phyloP scores from a whole-genome alignment of 1,140 invertebrate species.

The Drosophila equinoxialis region DNA sequence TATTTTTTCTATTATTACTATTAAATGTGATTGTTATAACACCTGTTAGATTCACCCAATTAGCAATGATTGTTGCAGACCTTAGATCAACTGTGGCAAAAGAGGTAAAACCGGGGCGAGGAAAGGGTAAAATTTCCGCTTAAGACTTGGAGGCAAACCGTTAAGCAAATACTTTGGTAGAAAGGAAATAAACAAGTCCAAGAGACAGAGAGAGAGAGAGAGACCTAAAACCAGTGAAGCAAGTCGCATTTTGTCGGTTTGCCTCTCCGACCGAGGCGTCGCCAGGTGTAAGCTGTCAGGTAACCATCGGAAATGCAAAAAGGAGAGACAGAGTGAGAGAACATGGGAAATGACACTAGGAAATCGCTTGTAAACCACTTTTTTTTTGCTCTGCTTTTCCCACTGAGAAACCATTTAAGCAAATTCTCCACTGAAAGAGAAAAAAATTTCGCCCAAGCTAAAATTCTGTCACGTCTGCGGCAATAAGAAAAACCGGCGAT shows the following conservation, averaged over 20 bases:
- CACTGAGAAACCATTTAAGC: neutral
- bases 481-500: constrained; percentile 45
- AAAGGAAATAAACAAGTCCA: constrained; percentile 70
- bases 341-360: constrained; percentile 79
- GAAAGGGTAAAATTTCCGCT: constrained; percentile 41
- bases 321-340: constrained; percentile 30
- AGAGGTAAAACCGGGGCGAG: neutral
- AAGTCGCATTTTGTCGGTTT: constrained; percentile 44
- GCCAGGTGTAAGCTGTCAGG: constrained; percentile 74
- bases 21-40: constrained; percentile 46
- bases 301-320: constrained; percentile 10
- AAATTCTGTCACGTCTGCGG: constrained; percentile 76
- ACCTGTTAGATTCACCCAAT: constrained; percentile 51
- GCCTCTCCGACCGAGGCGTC: constrained; percentile 59
- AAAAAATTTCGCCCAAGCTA: constrained; percentile 53
- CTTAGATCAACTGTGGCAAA: neutral
- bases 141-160: constrained; percentile 40
- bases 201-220: constrained; percentile 4
- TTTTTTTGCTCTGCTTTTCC: neutral
- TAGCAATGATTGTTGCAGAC: constrained; percentile 58
- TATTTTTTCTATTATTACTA: constrained; percentile 23
- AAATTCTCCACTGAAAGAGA: constrained; percentile 16
- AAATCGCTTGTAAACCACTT: constrained; percentile 78
- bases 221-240: constrained; percentile 68
- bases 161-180: constrained; percentile 67